Evolutionary conservation across 2,888 invertebrate species (phyloP), one percentile per base, ranked within the genome.

Genomic region (Monoplex corrugatus): DNA sequence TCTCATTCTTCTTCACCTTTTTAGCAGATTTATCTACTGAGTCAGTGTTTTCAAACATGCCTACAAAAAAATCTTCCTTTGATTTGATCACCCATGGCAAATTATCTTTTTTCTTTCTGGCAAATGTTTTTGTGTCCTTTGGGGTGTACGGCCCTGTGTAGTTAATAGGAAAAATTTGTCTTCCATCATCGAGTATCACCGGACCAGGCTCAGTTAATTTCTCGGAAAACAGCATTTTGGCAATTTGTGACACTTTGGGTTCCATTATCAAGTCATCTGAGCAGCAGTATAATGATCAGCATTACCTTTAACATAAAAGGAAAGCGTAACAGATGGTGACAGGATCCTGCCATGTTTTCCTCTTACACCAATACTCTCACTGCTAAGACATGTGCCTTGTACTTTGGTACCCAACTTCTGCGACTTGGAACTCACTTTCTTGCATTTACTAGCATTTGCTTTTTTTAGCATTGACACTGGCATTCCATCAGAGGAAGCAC

Each of bases 101-200:
- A 75, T 75, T 38, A 1, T 16, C 10, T 13, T 75, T 38, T 35
- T 75, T 75, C 13, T 35, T 35, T 75, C 16, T 75, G 10, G 38
- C 75, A 75, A 75, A 32, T 35, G 75, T 32, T 83, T 80, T 80
- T 23, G 80, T 43, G 43, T 35, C 3, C 57, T 32, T 84, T 10
- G 32, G 57, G 23, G 28, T 57, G 45, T 57, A 84, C 5, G 84
- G 84, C 32, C 84, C 84, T 57, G 57, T 84, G 32, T 57, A 84
- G 2, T 35, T 19, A 16, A 84, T 35, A 1, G 84, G 84, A 19
- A 84, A 23, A 84, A 84, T 57, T 35, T 28, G n/a, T 38, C 84
- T 50, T 45, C 84, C 84, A 84, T 84, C 84, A 35, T 84, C 84
- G 16, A 84, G 35, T 1, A 84, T 8, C 0, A 57, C 57, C 3